phyloP scores from a whole-genome alignment of 1,140 invertebrate species.

The Diachasma alloeum region DNA sequence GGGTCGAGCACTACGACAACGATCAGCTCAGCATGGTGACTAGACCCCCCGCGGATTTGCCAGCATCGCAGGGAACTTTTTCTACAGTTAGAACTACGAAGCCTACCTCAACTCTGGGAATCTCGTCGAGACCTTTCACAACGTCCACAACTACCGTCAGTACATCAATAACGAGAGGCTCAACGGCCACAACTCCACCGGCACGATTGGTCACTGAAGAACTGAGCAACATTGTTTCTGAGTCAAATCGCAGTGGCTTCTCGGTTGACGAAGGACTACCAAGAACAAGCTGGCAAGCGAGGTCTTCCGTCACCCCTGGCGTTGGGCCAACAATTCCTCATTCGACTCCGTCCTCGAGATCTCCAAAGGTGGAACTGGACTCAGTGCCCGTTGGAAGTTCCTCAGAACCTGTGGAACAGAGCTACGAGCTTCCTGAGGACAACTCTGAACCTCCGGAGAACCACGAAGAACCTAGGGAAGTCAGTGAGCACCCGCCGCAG shows the following conservation, averaged over 20 bases:
- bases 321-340: constrained; percentile 29
- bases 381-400: constrained; percentile 47
- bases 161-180: constrained; percentile 12
- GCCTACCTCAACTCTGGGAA: constrained; percentile 27
- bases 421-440: constrained; percentile 48
- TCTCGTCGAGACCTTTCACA: constrained; percentile 13
- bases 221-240: constrained; percentile 63
- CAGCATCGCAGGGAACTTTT: neutral
- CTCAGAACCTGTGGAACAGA: constrained; percentile 48
- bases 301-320: constrained; percentile 41
- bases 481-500: constrained; percentile 42
- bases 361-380: constrained; percentile 33
- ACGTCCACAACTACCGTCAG: constrained; percentile 30
- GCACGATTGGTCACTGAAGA: constrained; percentile 62
- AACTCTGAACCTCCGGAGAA: constrained; percentile 47
- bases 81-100: neutral
- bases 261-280: constrained; percentile 66
- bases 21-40: constrained; percentile 26
- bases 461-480: constrained; percentile 43
- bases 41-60: constrained; percentile 4
- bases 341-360: constrained; percentile 3
- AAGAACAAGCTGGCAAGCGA: constrained; percentile 56
- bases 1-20: constrained; percentile 56
- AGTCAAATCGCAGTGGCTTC: constrained; percentile 67
- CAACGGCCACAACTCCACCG: constrained; percentile 31